Evolutionary conservation across 2,797 vertebrate genomes (phyloP).

Genomic region (Poeciliopsis turneri): DNA sequence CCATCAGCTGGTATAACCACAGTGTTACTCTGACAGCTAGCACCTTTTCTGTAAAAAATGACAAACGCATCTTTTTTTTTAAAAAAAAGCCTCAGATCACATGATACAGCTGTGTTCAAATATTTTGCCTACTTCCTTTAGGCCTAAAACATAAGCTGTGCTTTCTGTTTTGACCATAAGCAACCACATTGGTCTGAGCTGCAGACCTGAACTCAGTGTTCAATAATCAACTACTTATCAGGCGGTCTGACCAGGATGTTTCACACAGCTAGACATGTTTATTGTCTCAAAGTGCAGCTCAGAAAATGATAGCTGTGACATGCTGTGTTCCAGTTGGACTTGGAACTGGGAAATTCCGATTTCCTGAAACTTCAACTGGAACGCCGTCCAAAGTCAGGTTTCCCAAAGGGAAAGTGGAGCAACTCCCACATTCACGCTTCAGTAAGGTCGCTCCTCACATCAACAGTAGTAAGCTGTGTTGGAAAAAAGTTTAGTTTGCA

Average conservation of each 20-base stretch:
- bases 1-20: neutral
- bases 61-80: neutral
- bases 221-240: neutral
- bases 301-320: neutral
- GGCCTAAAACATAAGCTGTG: neutral
- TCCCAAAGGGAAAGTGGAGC: too few relatives aligned
- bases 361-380: too few relatives aligned
- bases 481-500: too few relatives aligned
- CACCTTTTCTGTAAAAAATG: neutral
- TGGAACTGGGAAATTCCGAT: too few relatives aligned
- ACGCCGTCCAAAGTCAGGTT: too few relatives aligned
- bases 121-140: neutral
- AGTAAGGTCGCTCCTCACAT: too few relatives aligned
- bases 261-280: neutral
- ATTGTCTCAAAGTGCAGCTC: neutral
- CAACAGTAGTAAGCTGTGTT: too few relatives aligned
- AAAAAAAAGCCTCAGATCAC: neutral
- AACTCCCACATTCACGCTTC: too few relatives aligned
- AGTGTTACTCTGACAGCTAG: neutral
- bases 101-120: neutral
- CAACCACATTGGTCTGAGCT: neutral
- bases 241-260: neutral
- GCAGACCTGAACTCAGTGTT: neutral
- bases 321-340: too few relatives aligned
- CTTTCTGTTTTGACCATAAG: neutral